Evolutionary conservation across 2,888 invertebrate genomes (phyloP), one percentile per base, ranked within the genome.

Genomic region (Allophyes oxyacanthae): DNA sequence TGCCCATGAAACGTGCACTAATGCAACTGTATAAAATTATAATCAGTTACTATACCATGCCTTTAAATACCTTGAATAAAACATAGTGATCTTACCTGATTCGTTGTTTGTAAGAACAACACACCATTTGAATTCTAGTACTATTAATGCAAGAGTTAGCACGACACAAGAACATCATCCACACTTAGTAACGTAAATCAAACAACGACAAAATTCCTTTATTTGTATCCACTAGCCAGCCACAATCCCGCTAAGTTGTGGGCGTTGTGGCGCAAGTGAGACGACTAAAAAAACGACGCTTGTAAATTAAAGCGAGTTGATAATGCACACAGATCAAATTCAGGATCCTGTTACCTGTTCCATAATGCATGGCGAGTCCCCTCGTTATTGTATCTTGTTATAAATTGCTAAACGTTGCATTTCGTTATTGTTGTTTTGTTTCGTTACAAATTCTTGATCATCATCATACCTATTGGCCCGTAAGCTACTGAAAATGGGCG

Each of bases 271-370:
- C n/a, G 9, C 13, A n/a, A 33, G 11, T 32, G 3, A 33, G 8
- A 2, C 20, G 25, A 34, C 9, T 38, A 33, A 33, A 61, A 3
- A 49, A 42, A 44, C 25, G 0, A 41, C 8, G 48, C 32, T 46
- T 68, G 58, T 62, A 71, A 62, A 62, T 65, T 0, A 45, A 60
- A 57, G 44, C 60, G 32, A 26, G 20, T 42, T 15, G 43, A 54
- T 61, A 58, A 34, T 25, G 55, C 43, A 48, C 41, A 26, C 53
- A 20, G 28, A 66, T 73, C 58, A 51, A 42, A 63, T 72, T 64
- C 55, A 52, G 42, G 78, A 58, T 83, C 84, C 64, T 64, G 61
- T 71, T 71, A 59, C 72, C 46, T 70, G 1, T 50, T 78, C 44
- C 64, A 77, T 78, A 65, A 78, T 78, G 53, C 70, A 80, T 75